Percentiles rank a stretch among this genome's conserved stretches.
These are phyloP conservation scores for Schizopygopsis malacanthus DNA, from an alignment of 2,797 vertebrate species.

Conservation along the genomic window DNA sequence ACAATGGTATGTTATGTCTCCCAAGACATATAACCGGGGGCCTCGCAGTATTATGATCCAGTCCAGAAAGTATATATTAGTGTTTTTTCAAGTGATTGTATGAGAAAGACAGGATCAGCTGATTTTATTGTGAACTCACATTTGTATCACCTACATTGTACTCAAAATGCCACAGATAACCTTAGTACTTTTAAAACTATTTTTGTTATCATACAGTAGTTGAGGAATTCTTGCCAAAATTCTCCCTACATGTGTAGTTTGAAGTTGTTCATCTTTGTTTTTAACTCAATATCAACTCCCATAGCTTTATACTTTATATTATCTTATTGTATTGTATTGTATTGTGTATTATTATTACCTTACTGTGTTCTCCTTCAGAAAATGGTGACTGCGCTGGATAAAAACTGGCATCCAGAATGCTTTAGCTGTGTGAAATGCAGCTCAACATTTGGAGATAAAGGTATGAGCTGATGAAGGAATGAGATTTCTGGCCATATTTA, in stretches of 20 bases:
- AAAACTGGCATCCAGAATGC: constrained; percentile 94
- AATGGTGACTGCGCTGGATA: constrained; percentile 93
- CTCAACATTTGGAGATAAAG: constrained; percentile 89
- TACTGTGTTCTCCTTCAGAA: constrained; percentile 74
- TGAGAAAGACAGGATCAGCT: neutral
- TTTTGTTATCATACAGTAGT: neutral
- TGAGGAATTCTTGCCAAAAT: neutral
- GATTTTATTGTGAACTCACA: neutral
- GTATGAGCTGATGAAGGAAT: constrained; percentile 64
- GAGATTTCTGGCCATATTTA: neutral
- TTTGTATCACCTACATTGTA: neutral
- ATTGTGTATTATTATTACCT: too few species aligned
- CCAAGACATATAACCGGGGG: neutral
- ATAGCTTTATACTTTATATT: neutral
- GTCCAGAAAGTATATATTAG: neutral
- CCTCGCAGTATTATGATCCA: neutral
- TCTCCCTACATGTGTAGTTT: too few species aligned
- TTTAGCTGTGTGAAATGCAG: constrained; percentile 92
- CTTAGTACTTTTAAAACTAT: neutral
- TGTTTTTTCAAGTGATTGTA: neutral
- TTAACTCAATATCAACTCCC: neutral
- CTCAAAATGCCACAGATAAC: too few species aligned
- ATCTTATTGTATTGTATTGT: neutral
- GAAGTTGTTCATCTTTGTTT: neutral
- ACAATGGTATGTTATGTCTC: neutral